Evolutionary conservation across 2,113 vertebrate species (phyloP), one percentile per base, ranked within the genome.

Genomic region (Salvelinus namaycush): DNA sequence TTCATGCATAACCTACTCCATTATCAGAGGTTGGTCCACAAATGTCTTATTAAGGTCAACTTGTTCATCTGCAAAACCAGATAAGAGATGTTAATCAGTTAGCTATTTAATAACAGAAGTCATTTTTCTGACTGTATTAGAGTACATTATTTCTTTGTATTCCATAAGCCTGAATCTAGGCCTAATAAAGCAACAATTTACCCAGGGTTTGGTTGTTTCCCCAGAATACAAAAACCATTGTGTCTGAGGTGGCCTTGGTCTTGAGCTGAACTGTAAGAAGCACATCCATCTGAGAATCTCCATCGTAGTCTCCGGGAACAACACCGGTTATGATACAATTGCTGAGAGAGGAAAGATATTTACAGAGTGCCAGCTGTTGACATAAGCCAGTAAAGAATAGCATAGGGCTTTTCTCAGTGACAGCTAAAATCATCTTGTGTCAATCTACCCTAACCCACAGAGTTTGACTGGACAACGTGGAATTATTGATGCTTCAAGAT

Each of bases 211-310:
- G 95, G 90, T 99, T 98, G 82, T 95, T 93, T n/a, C 96, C 97
- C 97, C 97, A 99, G 84, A 97, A 96, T 84, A 99, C 92, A 80
- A 93, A 89, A 70, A 94, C 93, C 18, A 79, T 88, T 60, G 76
- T 86, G 5, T 80, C 89, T 80, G 77, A 76, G 34, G 0, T 66
- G 76, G 68, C 68, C 5, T 81, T 76, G 27, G 39, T 80, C 80
- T 67, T 87, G 29, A 81, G 83, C 73, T 78, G 66, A 29, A 93
- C 91, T 0, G 97, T 98, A 51, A 99, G 91, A 5, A 99, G 95
- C 16, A 97, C 95, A 82, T 99, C 97, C 98, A 99, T 99, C 89
- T 99, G 97, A 48, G 97, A 99, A 89, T 99, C 97, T 72, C 98
- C 97, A 87, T 99, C 95, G 68, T 97, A 98, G 92, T 99, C 98